Base-by-base conservation (phyloP, 2,113 vertebrate genomes). In the Erythrolamprus reginae region DNA sequence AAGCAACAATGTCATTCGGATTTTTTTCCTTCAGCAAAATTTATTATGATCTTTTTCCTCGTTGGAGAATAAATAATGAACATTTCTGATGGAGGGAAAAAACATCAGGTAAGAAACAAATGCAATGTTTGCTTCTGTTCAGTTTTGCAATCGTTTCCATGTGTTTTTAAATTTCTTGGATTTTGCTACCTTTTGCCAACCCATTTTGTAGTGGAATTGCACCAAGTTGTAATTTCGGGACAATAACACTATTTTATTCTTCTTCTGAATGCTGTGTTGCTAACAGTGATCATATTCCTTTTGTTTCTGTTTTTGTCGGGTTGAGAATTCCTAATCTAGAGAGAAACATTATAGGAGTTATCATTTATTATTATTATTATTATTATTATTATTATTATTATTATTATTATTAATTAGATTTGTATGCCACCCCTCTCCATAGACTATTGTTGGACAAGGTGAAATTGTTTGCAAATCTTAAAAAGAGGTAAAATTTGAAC, bases 21-120 rank as follows among this genome's bases (percentile, higher is more conserved):
- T 4, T 33, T 33, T 33, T 33, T 65, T 5, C 1, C 12, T 5
- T 13, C 48, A 48, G 48, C 51, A 83, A 33, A 87, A 38, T 82
- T 19, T 55, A 47, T 93, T 42, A 90, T 88, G 48, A 82, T 89
- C 13, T 7, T 45, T 84, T 42, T 90, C 87, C 88, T 42, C 17
- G 55, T 61, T 88, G 4, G 89, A 94, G 92, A 90, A 90, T 87
- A 94, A 90, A 90, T 87, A 94, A 88, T 88, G 87, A 93, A 92
- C 23, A 90, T 82, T 50, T 87, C 50, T n/a, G n/a, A n/a, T n/a
- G n/a, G n/a, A 0, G 53, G 88, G 1, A 56, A 2, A 61, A 88
- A 50, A 17, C 82, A 92, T 10, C 92, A 97, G 95, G 95, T 96
- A 96, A 96, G 95, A 56, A 56, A 12, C 77, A 0, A 9, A 33